Evolutionary conservation across 2,888 invertebrate species (phyloP).

Genomic region (Leuctra nigra): DNA sequence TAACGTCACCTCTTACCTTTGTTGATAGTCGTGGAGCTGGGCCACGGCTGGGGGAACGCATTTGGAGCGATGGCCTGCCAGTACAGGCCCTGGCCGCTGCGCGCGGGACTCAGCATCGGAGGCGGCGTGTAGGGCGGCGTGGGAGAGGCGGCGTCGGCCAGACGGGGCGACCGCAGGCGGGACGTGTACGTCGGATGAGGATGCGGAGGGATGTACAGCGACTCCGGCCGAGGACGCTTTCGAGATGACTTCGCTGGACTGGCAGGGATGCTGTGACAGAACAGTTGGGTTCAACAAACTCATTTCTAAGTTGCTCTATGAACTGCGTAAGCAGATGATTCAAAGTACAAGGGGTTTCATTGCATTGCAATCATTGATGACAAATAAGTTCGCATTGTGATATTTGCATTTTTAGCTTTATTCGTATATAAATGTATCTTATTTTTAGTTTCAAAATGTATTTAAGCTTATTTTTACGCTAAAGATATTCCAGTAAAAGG

Average conservation of each 20-base stretch:
- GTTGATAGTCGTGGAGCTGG: conserved; percentile 36
- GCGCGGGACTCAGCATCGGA: conserved; percentile 87
- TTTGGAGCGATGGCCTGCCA: conserved; percentile 44
- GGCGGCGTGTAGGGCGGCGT: conserved; percentile 80
- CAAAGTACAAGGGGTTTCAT: too few relatives aligned
- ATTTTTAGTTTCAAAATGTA: too few relatives aligned
- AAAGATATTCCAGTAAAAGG: too few relatives aligned
- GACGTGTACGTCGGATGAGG: conserved; percentile 43
- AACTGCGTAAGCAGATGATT: too few relatives aligned
- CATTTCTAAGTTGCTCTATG: too few relatives aligned
- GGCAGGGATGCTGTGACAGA: conserved; percentile 51
- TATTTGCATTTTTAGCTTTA: too few relatives aligned
- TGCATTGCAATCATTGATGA: too few relatives aligned
- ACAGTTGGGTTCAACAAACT: too few relatives aligned
- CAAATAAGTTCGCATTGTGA: too few relatives aligned
- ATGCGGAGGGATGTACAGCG: conserved; percentile 36
- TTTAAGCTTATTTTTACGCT: too few relatives aligned
- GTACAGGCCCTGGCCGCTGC: conserved; percentile 82
- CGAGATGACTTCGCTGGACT: conserved; percentile 54
- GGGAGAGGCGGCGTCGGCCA: conserved; percentile 37
- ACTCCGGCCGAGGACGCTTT: conserved; percentile 42
- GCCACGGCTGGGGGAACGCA: conserved; percentile 35
- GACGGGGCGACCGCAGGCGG: conserved; percentile 46
- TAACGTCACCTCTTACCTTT: too few relatives aligned
- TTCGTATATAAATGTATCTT: too few relatives aligned